Evolutionary conservation across 2,113 vertebrate genomes (phyloP).

Genomic region (Australoheros scitulus): DNA sequence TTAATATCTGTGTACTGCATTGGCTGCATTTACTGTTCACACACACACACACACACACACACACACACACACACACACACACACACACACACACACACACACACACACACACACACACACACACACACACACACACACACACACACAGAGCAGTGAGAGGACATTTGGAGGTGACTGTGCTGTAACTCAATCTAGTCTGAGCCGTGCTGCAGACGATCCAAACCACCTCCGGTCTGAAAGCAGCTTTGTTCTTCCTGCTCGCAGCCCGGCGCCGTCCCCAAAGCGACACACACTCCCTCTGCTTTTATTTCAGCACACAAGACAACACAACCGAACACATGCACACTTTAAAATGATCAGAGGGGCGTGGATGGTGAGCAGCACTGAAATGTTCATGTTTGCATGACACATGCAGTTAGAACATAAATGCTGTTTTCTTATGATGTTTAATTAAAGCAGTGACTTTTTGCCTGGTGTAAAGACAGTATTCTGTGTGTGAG

Average conservation of each 20-base stretch:
- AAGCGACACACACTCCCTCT: background rate
- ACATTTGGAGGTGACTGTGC: conserved; percentile 62
- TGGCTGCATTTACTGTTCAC: background rate
- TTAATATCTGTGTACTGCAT: background rate
- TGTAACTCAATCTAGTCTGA: conserved; percentile 62
- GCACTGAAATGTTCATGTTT: background rate
- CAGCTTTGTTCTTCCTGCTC: conserved; percentile 66
- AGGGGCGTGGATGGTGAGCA: background rate
- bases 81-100: background rate
- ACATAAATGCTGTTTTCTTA: background rate
- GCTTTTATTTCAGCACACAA: background rate
- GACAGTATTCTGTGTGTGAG: background rate
- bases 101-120: no score
- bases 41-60: background rate
- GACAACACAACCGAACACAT: background rate
- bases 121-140: no score
- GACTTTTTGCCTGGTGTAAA: background rate
- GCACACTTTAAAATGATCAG: rapidly evolving
- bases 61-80: conserved; percentile 21
- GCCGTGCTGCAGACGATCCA: conserved; percentile 19
- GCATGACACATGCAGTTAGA: background rate
- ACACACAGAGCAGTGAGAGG: conserved; percentile 20
- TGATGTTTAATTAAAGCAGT: background rate
- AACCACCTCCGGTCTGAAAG: conserved; percentile 38
- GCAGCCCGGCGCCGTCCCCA: background rate